Conservation (phyloP, 2,113 vertebrate species). For the Cinclus cinclus region DNA sequence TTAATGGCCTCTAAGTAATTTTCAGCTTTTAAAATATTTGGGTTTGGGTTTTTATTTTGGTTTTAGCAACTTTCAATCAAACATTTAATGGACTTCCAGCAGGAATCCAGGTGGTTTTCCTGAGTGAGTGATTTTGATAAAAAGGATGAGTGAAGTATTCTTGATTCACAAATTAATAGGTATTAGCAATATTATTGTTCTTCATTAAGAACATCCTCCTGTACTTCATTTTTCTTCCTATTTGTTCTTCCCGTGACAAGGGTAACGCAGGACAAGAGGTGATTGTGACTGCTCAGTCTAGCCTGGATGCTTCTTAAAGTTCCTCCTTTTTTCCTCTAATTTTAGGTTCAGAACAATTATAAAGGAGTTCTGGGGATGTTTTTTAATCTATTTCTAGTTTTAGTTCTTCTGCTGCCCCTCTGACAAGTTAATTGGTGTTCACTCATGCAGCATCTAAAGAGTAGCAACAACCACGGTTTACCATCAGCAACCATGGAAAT, state of each 20-base stretch:
- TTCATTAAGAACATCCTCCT: neutral
- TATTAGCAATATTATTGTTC: neutral
- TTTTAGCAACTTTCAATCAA: neutral
- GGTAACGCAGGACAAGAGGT: neutral
- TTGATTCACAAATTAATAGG: neutral
- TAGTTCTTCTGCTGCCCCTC: neutral
- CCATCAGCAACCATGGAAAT: neutral
- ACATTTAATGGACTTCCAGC: neutral
- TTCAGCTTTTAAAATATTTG: neutral
- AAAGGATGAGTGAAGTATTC: neutral
- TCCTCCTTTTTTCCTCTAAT: neutral
- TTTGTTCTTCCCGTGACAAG: neutral
- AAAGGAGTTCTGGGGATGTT: neutral
- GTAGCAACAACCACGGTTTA: neutral
- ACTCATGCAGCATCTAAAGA: neutral
- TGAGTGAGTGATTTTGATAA: neutral
- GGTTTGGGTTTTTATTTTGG: rapidly evolving
- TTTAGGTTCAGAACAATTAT: neutral
- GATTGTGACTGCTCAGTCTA: neutral
- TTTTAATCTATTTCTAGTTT: neutral
- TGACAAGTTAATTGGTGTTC: conserved; percentile 10
- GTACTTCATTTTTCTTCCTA: neutral
- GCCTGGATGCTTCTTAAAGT: neutral
- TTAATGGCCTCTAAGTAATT: neutral
- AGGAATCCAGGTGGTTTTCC: neutral